phyloP scores from a whole-genome alignment of 2,888 invertebrate genomes.

The Drosophila diplacantha region DNA sequence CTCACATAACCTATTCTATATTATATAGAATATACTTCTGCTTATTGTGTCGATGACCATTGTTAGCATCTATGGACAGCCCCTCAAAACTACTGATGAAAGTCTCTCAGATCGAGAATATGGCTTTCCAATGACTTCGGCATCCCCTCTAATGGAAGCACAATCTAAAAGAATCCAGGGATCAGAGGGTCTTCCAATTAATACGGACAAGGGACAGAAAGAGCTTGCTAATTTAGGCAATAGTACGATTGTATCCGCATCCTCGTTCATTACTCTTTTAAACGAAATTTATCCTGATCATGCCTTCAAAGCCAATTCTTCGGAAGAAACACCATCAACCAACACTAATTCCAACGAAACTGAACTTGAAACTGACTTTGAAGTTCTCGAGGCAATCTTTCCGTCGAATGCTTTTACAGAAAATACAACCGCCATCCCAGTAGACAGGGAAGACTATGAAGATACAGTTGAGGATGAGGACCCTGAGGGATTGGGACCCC shows the following conservation, averaged over 20 bases:
- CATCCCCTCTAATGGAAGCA: not conserved
- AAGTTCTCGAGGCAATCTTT: not conserved
- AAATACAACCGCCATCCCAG: too few relatives aligned
- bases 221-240: not conserved
- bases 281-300: not conserved
- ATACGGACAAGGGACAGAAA: not conserved
- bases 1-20: not conserved
- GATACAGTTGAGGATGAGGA: not conserved
- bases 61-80: not conserved
- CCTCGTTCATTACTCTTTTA: not conserved
- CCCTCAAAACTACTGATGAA: not conserved
- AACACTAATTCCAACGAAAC: not conserved
- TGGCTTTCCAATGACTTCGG: not conserved
- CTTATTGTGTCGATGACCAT: not conserved
- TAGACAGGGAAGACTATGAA: not conserved
- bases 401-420: not conserved
- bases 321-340: too few relatives aligned
- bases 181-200: not conserved
- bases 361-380: not conserved
- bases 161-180: not conserved
- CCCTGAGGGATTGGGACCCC: not conserved
- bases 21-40: not conserved
- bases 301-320: not conserved
- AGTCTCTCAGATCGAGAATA: not conserved
- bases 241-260: not conserved